Evolutionary conservation across 2,113 vertebrate genomes (phyloP).

Genomic region (Tiliqua scincoides): DNA sequence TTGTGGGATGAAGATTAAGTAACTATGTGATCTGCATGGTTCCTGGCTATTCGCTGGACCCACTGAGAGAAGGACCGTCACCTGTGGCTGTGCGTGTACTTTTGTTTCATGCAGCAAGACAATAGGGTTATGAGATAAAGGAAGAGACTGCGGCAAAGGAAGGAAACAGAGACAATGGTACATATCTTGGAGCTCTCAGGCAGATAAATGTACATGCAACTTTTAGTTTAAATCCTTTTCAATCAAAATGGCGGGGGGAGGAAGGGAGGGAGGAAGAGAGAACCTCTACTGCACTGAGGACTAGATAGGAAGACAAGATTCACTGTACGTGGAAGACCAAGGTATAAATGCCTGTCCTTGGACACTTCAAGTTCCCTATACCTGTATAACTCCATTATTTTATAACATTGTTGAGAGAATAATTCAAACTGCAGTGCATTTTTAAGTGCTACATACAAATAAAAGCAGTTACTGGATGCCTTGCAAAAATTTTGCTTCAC

Average conservation of each 20-base stretch:
- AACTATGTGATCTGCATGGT: background rate
- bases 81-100: background rate
- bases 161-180: conserved; percentile 2
- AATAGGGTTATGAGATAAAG: background rate
- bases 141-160: background rate
- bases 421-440: background rate
- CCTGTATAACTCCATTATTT: background rate
- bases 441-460: background rate
- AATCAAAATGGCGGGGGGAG: background rate
- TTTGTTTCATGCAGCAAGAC: background rate
- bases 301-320: background rate
- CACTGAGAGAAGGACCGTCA: background rate
- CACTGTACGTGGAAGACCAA: background rate
- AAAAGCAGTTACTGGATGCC: background rate
- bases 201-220: background rate
- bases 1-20: background rate
- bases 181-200: background rate
- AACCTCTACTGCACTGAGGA: background rate
- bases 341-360: background rate
- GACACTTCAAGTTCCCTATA: background rate
- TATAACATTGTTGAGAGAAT: background rate
- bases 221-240: background rate
- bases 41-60: background rate
- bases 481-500: background rate
- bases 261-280: background rate